Evolutionary conservation across 2,888 invertebrate species (phyloP).

Genomic region (Leptinotarsa rubiginosa): DNA sequence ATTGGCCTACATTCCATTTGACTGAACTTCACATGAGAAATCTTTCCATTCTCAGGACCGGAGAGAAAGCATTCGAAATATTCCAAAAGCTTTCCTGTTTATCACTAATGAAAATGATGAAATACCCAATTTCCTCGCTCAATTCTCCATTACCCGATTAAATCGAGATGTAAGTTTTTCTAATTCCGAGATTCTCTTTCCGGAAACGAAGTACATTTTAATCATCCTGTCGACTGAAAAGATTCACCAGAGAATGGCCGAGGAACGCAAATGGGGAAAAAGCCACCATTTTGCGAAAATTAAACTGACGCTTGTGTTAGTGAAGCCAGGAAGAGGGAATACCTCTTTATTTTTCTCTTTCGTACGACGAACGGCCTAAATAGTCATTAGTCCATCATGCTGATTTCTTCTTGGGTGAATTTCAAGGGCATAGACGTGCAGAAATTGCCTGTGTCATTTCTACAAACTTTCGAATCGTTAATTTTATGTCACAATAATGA

Average conservation of each 20-base stretch:
- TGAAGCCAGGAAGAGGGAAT: neutral
- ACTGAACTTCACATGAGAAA: neutral
- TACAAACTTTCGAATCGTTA: too few species aligned
- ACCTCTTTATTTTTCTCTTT: neutral
- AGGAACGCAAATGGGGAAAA: constrained; percentile 40
- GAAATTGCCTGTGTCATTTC: too few species aligned
- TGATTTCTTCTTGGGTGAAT: neutral
- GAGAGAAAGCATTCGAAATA: neutral
- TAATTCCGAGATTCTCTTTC: constrained; percentile 38
- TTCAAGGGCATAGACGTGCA: neutral
- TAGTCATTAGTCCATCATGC: constrained; percentile 14
- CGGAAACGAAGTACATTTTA: constrained; percentile 38
- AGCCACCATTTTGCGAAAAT: constrained; percentile 37
- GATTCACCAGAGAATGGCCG: constrained; percentile 36
- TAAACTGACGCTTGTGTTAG: constrained; percentile 29
- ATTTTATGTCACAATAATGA: too few species aligned
- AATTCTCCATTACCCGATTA: constrained; percentile 38
- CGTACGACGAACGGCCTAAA: neutral
- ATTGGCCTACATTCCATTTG: neutral
- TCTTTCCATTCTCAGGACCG: neutral
- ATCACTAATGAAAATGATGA: neutral
- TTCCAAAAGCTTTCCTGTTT: neutral
- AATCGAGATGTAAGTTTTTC: constrained; percentile 37
- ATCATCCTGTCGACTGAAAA: constrained; percentile 42
- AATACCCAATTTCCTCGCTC: constrained; percentile 15